Conservation (phyloP, 2,797 vertebrate species). For the Acanthurus lineatus region DNA sequence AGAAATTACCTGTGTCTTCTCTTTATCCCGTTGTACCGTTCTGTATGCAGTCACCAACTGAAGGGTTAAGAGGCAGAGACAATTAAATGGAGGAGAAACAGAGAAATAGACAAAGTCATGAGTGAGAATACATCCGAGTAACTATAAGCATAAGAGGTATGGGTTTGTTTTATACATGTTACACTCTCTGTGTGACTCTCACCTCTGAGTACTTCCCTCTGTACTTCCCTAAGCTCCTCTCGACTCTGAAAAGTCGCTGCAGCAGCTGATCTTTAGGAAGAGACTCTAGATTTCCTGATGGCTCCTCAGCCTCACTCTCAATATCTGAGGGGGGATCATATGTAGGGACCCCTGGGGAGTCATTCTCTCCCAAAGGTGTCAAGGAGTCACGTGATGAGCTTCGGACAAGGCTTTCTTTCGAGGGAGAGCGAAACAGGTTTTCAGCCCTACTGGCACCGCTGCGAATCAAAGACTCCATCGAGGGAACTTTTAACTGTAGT, state of each 20-base stretch:
- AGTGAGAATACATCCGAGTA: neutral
- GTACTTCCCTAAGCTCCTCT: conserved; percentile 92
- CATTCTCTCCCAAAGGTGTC: conserved; percentile 86
- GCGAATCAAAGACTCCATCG: conserved; percentile 94
- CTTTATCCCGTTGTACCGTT: conserved; percentile 93
- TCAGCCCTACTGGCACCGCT: conserved; percentile 90
- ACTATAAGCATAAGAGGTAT: no score
- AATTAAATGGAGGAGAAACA: neutral
- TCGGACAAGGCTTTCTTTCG: conserved; percentile 91
- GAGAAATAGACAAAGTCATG: neutral
- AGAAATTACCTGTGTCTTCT: conserved; percentile 93
- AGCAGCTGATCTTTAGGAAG: conserved; percentile 92
- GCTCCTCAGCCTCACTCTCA: conserved; percentile 95
- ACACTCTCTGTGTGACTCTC: conserved; percentile 35
- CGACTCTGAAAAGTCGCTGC: conserved; percentile 89
- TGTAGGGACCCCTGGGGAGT: conserved; percentile 58
- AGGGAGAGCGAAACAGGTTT: conserved; percentile 90
- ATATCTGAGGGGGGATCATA: conserved; percentile 94
- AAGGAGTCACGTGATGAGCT: conserved; percentile 93
- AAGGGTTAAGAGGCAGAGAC: conserved; percentile 40
- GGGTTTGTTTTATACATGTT: neutral
- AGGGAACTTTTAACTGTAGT: conserved; percentile 94
- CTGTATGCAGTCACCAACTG: conserved; percentile 94
- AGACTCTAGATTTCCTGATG: conserved; percentile 81
- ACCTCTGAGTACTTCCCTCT: conserved; percentile 96